A percentile compares a stretch with the other conserved stretches of the same genome.
These are phyloP conservation scores for Agapornis canus DNA, from an alignment of 2,797 vertebrate genomes.

Conservation along the genomic window DNA sequence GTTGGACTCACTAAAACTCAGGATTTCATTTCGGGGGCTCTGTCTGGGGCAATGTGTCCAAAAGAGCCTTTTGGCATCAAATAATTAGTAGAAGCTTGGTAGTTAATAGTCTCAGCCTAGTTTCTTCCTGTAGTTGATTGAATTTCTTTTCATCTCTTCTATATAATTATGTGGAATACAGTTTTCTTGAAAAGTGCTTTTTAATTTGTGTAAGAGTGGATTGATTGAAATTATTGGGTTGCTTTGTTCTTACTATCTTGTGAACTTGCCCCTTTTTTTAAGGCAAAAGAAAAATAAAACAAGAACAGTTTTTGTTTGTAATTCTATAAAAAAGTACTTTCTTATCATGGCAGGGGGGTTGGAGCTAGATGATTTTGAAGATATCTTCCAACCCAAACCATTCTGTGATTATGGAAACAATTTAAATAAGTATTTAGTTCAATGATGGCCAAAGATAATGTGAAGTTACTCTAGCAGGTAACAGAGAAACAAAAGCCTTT, in stretches of 20 bases:
- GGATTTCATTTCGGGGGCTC: background rate
- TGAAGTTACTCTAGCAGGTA: background rate
- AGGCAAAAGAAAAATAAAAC: background rate
- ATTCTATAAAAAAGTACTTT: background rate
- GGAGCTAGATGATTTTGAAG: background rate
- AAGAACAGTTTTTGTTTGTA: constrained; percentile 1
- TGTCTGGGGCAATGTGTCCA: background rate
- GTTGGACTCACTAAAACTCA: background rate
- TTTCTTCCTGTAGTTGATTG: background rate
- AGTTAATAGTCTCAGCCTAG: background rate
- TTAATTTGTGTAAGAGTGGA: background rate
- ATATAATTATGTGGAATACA: accelerated
- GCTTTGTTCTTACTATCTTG: background rate
- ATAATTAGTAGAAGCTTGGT: background rate
- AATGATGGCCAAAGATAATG: background rate
- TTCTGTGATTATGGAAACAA: background rate
- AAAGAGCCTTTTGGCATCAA: background rate
- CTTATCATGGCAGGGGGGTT: background rate
- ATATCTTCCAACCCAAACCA: background rate
- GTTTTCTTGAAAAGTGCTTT: background rate
- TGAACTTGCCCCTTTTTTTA: background rate
- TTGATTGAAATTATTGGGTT: background rate
- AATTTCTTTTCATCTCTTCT: background rate
- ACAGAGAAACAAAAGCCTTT: background rate
- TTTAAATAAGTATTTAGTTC: background rate